Conservation (phyloP, 2,888 invertebrate species). For the Gibbula magus region DNA sequence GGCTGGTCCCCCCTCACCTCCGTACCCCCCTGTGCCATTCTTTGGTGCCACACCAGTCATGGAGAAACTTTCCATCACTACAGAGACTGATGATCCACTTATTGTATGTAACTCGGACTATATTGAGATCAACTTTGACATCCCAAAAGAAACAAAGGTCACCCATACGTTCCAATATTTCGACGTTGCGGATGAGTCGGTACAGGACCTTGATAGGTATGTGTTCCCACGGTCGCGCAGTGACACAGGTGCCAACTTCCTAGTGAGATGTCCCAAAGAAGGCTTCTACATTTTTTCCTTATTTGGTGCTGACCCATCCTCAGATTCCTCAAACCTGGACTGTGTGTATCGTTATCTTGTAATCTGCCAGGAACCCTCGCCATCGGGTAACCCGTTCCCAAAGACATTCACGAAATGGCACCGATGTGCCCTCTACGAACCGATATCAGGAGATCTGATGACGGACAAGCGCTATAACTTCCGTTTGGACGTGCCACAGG, state of each 20-base stretch:
- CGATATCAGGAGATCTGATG: conserved; percentile 69
- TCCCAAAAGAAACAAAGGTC: conserved; percentile 63
- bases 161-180: conserved; percentile 71
- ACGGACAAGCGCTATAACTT: conserved; percentile 69
- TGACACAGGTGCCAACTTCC: conserved; percentile 66
- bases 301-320: conserved; percentile 57
- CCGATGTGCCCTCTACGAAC: conserved; percentile 69
- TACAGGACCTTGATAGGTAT: conserved; percentile 67
- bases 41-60: conserved; percentile 69
- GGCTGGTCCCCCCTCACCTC: conserved; percentile 58
- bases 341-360: conserved; percentile 70
- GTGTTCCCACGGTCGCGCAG: conserved; percentile 69
- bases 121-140: conserved; percentile 67
- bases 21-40: conserved; percentile 68
- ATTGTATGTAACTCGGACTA: conserved; percentile 66
- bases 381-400: conserved; percentile 62
- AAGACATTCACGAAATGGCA: conserved; percentile 70
- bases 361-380: conserved; percentile 69
- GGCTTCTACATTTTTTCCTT: conserved; percentile 72
- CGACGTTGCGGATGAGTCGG: conserved; percentile 62
- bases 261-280: conserved; percentile 70
- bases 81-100: conserved; percentile 63
- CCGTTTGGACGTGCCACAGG: conserved; percentile 68
- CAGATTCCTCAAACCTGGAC: conserved; percentile 55
- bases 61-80: conserved; percentile 59